Evolutionary conservation across 2,888 invertebrate genomes (phyloP), one percentile per base, ranked within the genome.

Genomic region (Dynastes hyllus): DNA sequence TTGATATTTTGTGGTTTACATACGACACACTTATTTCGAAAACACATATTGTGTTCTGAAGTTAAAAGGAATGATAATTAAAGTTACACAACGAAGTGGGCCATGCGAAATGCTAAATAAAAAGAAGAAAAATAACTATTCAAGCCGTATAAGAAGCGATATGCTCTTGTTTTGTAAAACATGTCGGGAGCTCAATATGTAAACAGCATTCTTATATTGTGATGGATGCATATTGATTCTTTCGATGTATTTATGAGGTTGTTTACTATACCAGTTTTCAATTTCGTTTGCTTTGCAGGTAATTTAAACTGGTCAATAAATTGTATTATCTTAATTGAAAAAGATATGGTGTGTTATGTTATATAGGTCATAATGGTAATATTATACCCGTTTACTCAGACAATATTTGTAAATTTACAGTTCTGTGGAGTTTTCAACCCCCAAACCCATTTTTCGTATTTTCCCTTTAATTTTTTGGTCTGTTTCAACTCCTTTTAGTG

Each of bases 31-130:
- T 50, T 75, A 75, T 75, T 75, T 75, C 61, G 61, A 75, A 75
- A 75, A 75, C 40, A 71, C 37, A 11, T 61, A 69, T 69, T 40
- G 29, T 73, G 27, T 61, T 40, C 45, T 27, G 61, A 16, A 61
- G 61, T 50, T 55, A 50, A 37, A 75, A 75, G 73, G 69, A 75
- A 75, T 61, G 45, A 75, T 61, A 75, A 75, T 75, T 61, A 75
- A 51, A 61, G 73, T 75, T 75, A 63, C 61, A 75, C 73, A 75
- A 75, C 73, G 61, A 75, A 61, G 61, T 61, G 61, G 61, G 73
- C 73, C 58, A 75, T 50, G 37, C 55, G 50, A 69, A 69, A 69
- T 69, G 69, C 29, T 69, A 69, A 75, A 61, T 61, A 58, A 73
- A 73, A 61, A 75, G 61, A 45, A 45, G 32, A 45, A 45, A 45